Conservation (phyloP, 2,888 invertebrate genomes). For the Philaethria dido region DNA sequence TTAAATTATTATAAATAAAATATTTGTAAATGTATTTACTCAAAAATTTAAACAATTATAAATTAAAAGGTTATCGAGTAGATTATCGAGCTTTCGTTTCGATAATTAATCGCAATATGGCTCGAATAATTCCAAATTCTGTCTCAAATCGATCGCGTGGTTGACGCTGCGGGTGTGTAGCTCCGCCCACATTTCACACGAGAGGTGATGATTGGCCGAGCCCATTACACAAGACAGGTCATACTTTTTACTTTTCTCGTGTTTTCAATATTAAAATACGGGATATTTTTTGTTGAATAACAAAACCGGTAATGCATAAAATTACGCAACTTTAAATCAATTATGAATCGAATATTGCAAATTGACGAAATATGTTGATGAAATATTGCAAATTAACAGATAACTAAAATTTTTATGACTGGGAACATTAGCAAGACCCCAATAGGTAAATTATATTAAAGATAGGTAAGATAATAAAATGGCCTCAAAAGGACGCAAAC, state of each 20-base stretch:
- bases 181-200: slow-evolving; percentile 79
- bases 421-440: too few relatives aligned
- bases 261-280: slow-evolving; percentile 2
- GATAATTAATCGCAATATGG: slow-evolving; percentile 17
- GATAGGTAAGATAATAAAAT: too few relatives aligned
- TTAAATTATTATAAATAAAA: too few relatives aligned
- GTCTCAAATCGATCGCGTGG: slow-evolving; percentile 60
- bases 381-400: not conserved
- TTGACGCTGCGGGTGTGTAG: slow-evolving; percentile 64
- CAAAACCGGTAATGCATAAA: not conserved
- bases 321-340: not conserved
- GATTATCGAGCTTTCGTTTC: not conserved
- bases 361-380: too few relatives aligned
- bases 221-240: slow-evolving; percentile 49
- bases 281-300: slow-evolving; percentile 3
- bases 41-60: not conserved
- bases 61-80: too few relatives aligned
- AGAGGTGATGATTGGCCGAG: slow-evolving; percentile 79
- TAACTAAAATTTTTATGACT: not conserved
- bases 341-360: too few relatives aligned
- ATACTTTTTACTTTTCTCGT: slow-evolving; percentile 11
- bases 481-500: too few relatives aligned
- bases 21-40: too few relatives aligned
- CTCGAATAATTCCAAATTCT: slow-evolving; percentile 43
- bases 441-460: too few relatives aligned